phyloP scores from a whole-genome alignment of 2,113 vertebrate species.

The Daubentonia madagascariensis region DNA sequence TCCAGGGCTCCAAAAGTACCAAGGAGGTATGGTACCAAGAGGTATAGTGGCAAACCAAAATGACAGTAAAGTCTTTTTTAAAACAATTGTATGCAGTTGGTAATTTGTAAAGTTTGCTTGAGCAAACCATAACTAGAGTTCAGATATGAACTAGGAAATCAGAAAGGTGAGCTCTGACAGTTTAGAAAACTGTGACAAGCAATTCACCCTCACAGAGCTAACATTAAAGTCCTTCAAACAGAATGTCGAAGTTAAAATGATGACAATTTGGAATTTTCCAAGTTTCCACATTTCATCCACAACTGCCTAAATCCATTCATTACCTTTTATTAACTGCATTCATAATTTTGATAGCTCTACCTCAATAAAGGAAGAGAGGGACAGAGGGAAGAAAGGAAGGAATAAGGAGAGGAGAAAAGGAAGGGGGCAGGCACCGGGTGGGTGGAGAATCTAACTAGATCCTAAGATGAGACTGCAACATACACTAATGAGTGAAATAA shows the following conservation, averaged over 20 bases:
- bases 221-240: not conserved
- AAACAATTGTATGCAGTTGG: conserved; percentile 18
- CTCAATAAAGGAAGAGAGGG: not conserved
- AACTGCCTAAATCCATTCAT: conserved; percentile 76
- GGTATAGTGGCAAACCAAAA: conserved; percentile 36
- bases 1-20: conserved; percentile 65
- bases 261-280: conserved; percentile 58
- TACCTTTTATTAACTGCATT: conserved; percentile 76
- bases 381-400: not conserved
- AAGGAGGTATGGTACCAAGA: not conserved
- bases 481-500: not conserved
- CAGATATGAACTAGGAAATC: conserved; percentile 59
- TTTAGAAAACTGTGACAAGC: conserved; percentile 8
- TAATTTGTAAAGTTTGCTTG: conserved; percentile 29
- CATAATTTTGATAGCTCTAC: conserved; percentile 5
- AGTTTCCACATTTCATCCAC: conserved; percentile 62
- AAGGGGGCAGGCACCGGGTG: not conserved
- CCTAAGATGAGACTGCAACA: not conserved
- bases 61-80: conserved; percentile 1
- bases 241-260: not conserved
- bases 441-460: not conserved
- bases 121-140: conserved; percentile 51
- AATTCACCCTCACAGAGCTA: not conserved
- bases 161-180: conserved; percentile 19
- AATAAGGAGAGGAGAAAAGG: not conserved